Conservation (phyloP, 2,888 invertebrate genomes). For the Kryphioiulus occultus region DNA sequence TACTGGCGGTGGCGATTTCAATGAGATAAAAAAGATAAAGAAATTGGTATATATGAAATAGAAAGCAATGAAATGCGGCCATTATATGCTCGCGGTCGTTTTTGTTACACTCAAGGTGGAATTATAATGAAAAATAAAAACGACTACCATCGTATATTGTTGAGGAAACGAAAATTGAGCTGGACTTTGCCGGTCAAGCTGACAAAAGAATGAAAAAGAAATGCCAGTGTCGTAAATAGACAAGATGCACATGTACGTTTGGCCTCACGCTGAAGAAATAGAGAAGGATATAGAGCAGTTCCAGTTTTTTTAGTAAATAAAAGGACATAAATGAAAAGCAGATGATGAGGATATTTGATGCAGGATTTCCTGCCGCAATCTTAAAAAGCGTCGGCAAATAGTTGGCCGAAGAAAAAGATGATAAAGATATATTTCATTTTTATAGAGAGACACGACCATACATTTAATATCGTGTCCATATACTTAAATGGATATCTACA, state of each 20-base stretch:
- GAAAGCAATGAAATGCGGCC: conserved; percentile 29
- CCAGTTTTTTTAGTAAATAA: conserved; percentile 41
- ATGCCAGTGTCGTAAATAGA: conserved; percentile 1
- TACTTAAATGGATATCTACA: conserved; percentile 29
- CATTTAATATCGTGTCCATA: conserved; percentile 22
- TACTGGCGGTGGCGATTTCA: conserved; percentile 36
- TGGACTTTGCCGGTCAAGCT: conserved; percentile 18
- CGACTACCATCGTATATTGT: neutral
- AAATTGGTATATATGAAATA: conserved; percentile 24
- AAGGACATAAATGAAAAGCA: conserved; percentile 42
- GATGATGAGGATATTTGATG: conserved; percentile 41
- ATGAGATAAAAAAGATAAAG: conserved; percentile 40
- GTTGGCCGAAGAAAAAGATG: conserved; percentile 44
- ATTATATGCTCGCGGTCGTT: conserved; percentile 27
- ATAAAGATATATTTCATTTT: conserved; percentile 42
- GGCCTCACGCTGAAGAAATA: neutral
- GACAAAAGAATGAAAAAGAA: conserved; percentile 33
- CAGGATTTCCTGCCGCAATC: conserved; percentile 44
- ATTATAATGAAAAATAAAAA: conserved; percentile 44
- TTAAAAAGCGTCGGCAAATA: conserved; percentile 13
- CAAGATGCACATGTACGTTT: neutral
- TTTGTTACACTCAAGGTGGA: conserved; percentile 43
- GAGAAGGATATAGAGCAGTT: neutral
- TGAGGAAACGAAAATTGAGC: neutral
- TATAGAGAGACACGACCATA: conserved; percentile 24